These are phyloP conservation scores for Zapornia atra DNA, from an alignment of 2,113 vertebrate genomes.

Conservation along the genomic window DNA sequence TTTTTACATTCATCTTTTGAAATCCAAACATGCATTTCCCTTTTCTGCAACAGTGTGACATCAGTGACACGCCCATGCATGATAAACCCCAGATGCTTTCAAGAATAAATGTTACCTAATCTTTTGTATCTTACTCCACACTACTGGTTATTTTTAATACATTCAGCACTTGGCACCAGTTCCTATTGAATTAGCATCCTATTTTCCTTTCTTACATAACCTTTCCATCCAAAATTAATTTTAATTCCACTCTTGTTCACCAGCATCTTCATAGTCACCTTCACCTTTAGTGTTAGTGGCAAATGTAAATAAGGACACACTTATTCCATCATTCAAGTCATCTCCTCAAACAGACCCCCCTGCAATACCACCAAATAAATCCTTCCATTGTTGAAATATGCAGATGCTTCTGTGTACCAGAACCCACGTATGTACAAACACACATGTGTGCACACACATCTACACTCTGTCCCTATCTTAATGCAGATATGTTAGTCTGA, in stretches of 20 bases:
- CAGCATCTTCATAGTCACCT: background rate
- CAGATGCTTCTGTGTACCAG: background rate
- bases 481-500: background rate
- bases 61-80: background rate
- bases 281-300: background rate
- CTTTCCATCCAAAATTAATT: background rate
- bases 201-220: background rate
- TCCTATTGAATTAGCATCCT: background rate
- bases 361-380: background rate
- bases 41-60: background rate
- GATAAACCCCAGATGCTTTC: background rate
- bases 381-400: accelerated
- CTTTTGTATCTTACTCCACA: background rate
- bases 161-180: background rate
- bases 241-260: background rate
- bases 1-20: background rate
- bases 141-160: background rate
- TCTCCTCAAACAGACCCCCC: background rate
- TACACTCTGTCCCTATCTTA: background rate
- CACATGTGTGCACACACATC: accelerated
- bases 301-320: background rate
- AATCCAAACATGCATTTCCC: background rate
- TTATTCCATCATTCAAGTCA: background rate
- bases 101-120: background rate
- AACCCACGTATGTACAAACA: accelerated